A percentile compares a stretch with the other conserved stretches of the same genome.
Conservation (phyloP, 2,888 invertebrate species). For the Stictocephala bisonia region DNA sequence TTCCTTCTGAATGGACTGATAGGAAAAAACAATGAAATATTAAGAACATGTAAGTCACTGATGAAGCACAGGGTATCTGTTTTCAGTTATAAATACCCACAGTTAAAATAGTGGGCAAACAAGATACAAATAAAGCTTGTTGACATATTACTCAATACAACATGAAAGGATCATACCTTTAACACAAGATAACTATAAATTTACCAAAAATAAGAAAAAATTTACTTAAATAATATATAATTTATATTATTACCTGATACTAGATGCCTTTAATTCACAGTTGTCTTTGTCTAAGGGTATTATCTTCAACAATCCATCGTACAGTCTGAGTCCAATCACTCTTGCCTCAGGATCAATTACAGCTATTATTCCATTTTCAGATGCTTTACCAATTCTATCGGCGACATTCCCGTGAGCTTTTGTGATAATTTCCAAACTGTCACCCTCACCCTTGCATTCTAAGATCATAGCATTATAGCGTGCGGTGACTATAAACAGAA, state of each 20-base stretch:
- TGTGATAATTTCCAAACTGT: constrained; percentile 91
- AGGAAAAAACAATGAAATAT: too few species aligned
- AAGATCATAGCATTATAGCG: constrained; percentile 98
- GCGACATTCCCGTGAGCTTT: constrained; percentile 97
- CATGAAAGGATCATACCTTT: too few species aligned
- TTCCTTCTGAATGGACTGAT: too few species aligned
- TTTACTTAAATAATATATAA: too few species aligned
- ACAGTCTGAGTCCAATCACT: constrained; percentile 93
- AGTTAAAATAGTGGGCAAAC: too few species aligned
- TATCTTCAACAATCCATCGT: constrained; percentile 97
- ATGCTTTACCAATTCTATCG: constrained; percentile 93
- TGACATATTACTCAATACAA: too few species aligned
- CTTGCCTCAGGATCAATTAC: constrained; percentile 96
- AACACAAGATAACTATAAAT: too few species aligned
- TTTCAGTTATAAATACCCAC: too few species aligned
- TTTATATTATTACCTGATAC: constrained; percentile 68
- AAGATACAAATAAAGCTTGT: too few species aligned
- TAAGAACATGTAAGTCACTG: too few species aligned
- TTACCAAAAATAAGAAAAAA: too few species aligned
- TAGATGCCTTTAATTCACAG: constrained; percentile 92
- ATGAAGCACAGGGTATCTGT: too few species aligned
- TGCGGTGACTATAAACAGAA: constrained; percentile 92
- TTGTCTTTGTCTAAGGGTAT: constrained; percentile 96
- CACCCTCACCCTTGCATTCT: constrained; percentile 86
- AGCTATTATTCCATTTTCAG: constrained; percentile 95